phyloP scores from a whole-genome alignment of 1,140 invertebrate genomes.

The Holotrichia oblita region DNA sequence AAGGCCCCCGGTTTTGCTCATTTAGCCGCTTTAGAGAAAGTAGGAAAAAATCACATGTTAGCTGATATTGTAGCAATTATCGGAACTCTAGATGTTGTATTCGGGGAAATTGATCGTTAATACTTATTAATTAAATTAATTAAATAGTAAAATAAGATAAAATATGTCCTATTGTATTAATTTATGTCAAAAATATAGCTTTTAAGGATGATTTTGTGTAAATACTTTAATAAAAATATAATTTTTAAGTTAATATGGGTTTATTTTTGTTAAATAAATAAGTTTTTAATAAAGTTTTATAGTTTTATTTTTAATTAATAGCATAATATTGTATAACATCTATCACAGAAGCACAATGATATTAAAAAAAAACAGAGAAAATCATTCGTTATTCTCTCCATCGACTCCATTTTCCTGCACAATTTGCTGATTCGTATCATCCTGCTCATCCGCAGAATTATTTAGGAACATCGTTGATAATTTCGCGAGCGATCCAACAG shows the following conservation, averaged over 20 bases:
- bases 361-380: neutral
- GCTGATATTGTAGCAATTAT: conserved; percentile 87
- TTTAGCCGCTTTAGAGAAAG: conserved; percentile 70
- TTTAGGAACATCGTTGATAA: conserved; percentile 57
- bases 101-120: conserved; percentile 57
- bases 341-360: neutral
- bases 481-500: conserved; percentile 67
- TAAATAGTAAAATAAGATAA: neutral
- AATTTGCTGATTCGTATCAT: neutral
- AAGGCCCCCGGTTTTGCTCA: conserved; percentile 80
- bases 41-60: conserved; percentile 71
- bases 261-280: neutral
- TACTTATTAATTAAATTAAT: neutral
- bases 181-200: neutral
- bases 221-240: neutral
- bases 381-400: neutral
- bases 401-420: neutral
- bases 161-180: neutral
- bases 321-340: too few relatives aligned
- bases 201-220: neutral
- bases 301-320: neutral
- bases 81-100: conserved; percentile 55
- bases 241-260: neutral
- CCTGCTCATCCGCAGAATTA: conserved; percentile 30
- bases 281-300: neutral